These are phyloP conservation scores for Sinhomidia bicolor DNA, from an alignment of 2,888 invertebrate genomes.

Conservation along the genomic window DNA sequence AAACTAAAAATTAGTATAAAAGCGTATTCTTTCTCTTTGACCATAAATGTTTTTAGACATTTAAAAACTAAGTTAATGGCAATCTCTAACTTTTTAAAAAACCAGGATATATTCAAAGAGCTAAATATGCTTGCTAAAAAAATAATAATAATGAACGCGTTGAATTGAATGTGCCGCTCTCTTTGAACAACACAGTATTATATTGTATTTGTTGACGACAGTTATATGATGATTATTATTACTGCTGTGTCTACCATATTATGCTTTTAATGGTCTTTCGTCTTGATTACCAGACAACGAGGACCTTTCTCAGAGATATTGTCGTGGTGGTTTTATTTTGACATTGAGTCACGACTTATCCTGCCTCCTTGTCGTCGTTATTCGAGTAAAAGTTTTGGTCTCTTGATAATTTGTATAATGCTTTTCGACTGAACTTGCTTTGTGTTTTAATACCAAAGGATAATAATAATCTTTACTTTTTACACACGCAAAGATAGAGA, in stretches of 20 bases:
- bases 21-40: no score
- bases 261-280: neutral
- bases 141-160: neutral
- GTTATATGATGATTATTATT: neutral
- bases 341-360: conserved; percentile 16
- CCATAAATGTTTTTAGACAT: no score
- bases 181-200: neutral
- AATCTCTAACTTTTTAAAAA: neutral
- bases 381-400: no score
- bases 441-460: neutral
- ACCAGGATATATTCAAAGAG: no score
- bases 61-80: neutral
- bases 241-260: neutral
- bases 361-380: no score
- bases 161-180: no score
- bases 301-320: conserved; percentile 3
- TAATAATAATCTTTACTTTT: no score
- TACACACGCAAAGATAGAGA: neutral
- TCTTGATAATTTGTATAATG: neutral
- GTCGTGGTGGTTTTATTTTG: neutral
- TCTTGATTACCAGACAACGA: neutral
- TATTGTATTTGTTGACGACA: neutral
- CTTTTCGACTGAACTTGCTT: neutral
- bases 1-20: no score
- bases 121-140: neutral